Evolutionary conservation across 2,888 invertebrate genomes (phyloP).

Genomic region (Caenorhabditis sp.): DNA sequence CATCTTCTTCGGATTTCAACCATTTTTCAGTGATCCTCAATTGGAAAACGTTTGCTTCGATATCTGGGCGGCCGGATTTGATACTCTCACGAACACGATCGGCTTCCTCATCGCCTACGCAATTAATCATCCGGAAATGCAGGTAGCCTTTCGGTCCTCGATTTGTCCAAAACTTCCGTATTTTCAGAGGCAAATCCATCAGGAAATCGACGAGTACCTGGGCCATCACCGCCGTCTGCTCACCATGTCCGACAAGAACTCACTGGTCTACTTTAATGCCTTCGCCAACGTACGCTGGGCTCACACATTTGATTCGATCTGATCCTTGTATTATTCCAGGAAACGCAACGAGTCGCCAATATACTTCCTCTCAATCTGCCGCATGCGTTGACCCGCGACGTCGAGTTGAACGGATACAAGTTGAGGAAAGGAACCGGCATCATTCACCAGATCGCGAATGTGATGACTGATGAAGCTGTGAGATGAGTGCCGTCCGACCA

Average conservation of each 20-base stretch:
- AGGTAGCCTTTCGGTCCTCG: slow-evolving; percentile 23
- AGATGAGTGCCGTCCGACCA: too few species aligned
- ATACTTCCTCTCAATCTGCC: slow-evolving; percentile 58
- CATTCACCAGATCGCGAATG: slow-evolving; percentile 60
- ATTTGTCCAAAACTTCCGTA: not conserved
- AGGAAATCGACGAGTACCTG: slow-evolving; percentile 39
- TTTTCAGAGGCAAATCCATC: slow-evolving; percentile 32
- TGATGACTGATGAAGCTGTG: slow-evolving; percentile 57
- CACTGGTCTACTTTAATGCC: slow-evolving; percentile 41
- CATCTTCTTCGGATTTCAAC: not conserved
- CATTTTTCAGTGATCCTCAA: slow-evolving; percentile 51
- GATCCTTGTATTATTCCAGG: slow-evolving; percentile 40
- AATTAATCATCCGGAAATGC: slow-evolving; percentile 50
- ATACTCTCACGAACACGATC: slow-evolving; percentile 41
- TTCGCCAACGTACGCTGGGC: slow-evolving; percentile 34
- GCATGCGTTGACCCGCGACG: slow-evolving; percentile 46
- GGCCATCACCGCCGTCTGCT: slow-evolving; percentile 27
- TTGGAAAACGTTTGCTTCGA: slow-evolving; percentile 55
- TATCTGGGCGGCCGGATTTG: slow-evolving; percentile 55
- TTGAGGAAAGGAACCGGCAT: slow-evolving; percentile 49
- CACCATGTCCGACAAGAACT: slow-evolving; percentile 44
- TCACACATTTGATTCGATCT: not conserved
- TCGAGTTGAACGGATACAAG: slow-evolving; percentile 46
- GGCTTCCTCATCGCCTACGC: slow-evolving; percentile 52
- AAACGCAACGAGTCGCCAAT: slow-evolving; percentile 59